phyloP scores from a whole-genome alignment of 1,140 invertebrate species.

The Brachionus asplanchnoidis region DNA sequence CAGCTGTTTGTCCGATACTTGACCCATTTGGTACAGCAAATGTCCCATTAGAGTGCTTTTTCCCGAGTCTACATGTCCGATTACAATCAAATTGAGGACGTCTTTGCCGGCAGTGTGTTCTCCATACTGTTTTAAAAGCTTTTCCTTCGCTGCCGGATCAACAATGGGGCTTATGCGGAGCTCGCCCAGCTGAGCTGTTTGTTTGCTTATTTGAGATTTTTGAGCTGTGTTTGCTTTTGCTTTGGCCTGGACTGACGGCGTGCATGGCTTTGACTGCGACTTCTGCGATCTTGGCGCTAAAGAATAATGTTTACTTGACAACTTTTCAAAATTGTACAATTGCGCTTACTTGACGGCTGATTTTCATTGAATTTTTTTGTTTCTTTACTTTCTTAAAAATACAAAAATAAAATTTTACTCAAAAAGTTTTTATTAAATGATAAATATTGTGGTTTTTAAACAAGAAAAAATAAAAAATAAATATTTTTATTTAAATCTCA shows the following conservation, averaged over 20 bases:
- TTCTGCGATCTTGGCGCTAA: slow-evolving; percentile 5
- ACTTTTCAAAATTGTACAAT: too few relatives aligned
- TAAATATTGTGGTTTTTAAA: background rate
- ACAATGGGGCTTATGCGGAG: background rate
- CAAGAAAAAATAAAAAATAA: slow-evolving; percentile 4
- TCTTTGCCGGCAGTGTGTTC: slow-evolving; percentile 65
- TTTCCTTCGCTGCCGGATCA: background rate
- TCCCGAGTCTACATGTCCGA: slow-evolving; percentile 59
- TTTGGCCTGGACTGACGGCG: background rate
- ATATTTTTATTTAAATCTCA: slow-evolving; percentile 25
- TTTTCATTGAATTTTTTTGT: background rate
- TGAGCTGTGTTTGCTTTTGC: background rate
- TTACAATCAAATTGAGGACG: slow-evolving; percentile 85
- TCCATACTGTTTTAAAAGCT: slow-evolving; percentile 29
- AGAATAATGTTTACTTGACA: background rate
- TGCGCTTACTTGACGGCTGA: background rate
- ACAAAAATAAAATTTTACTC: background rate
- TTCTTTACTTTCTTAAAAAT: background rate
- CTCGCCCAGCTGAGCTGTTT: background rate
- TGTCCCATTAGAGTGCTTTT: slow-evolving; percentile 97
- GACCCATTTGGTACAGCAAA: slow-evolving; percentile 76
- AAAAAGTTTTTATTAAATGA: background rate
- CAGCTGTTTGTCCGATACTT: slow-evolving; percentile 81
- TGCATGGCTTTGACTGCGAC: background rate
- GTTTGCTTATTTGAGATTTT: background rate